phyloP scores from a whole-genome alignment of 2,113 vertebrate genomes.

The Galeopterus variegatus region DNA sequence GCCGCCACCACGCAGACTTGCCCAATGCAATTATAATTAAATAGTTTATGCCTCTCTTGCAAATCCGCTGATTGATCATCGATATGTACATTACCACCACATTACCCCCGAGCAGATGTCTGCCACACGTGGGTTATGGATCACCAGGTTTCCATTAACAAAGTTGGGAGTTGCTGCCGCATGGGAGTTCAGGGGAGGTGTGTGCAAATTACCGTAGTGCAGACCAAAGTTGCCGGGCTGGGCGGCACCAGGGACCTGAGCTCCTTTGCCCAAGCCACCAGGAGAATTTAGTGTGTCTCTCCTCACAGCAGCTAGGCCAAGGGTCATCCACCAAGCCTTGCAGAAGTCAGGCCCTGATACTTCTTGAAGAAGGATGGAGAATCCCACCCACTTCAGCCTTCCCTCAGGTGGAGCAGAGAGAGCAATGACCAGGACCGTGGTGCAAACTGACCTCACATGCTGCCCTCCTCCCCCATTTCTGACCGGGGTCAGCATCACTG shows the following conservation, averaged over 20 bases:
- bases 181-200: constrained; percentile 89
- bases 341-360: neutral
- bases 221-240: constrained; percentile 78
- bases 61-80: constrained; percentile 98
- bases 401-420: neutral
- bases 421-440: accelerated
- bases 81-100: constrained; percentile 94
- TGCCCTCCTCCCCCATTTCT: accelerated
- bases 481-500: accelerated
- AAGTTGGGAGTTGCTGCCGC: constrained; percentile 91
- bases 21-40: constrained; percentile 97
- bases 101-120: constrained; percentile 96
- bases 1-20: constrained; percentile 89
- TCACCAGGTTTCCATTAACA: constrained; percentile 99
- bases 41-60: constrained; percentile 97
- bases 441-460: neutral
- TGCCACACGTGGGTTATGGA: constrained; percentile 93
- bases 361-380: neutral
- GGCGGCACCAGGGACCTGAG: neutral
- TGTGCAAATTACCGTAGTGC: constrained; percentile 93
- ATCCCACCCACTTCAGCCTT: neutral
- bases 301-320: accelerated
- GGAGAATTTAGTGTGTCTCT: neutral
- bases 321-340: neutral
- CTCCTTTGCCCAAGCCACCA: constrained; percentile 21